phyloP scores from a whole-genome alignment of 2,797 vertebrate genomes.

The Poecilia wingei region DNA sequence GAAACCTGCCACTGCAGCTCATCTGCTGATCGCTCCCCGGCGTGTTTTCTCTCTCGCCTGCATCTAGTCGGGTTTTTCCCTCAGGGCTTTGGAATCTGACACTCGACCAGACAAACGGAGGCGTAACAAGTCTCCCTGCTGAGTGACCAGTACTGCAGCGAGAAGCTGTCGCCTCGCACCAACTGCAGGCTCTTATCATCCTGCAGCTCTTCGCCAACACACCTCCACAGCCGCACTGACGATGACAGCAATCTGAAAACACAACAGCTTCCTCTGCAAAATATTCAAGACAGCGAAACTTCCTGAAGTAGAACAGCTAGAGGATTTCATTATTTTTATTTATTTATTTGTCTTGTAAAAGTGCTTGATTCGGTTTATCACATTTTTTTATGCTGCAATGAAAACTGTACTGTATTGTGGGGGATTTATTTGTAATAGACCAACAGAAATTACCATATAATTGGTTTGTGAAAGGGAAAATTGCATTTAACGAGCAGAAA shows the following conservation, averaged over 20 bases:
- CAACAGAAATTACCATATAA: background rate
- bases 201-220: conserved; percentile 42
- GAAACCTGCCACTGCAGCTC: conserved; percentile 40
- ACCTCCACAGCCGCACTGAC: conserved; percentile 47
- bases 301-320: conserved; percentile 7
- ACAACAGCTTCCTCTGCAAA: conserved; percentile 1
- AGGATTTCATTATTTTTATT: conserved; percentile 3
- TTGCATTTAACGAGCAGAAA: background rate
- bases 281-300: conserved; percentile 16
- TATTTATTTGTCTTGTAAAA: conserved; percentile 10
- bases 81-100: conserved; percentile 74
- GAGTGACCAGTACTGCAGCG: conserved; percentile 51
- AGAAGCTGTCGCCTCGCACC: conserved; percentile 61
- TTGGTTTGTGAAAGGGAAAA: background rate
- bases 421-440: background rate
- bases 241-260: conserved; percentile 29
- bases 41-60: conserved; percentile 34
- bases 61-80: conserved; percentile 55
- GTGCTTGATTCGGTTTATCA: background rate
- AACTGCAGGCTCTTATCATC: conserved; percentile 51
- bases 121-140: conserved; percentile 42
- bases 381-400: background rate
- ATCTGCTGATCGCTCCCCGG: conserved; percentile 53
- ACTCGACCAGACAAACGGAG: conserved; percentile 50
- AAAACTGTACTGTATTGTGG: background rate